Evolutionary conservation across 2,113 vertebrate genomes (phyloP), one percentile per base, ranked within the genome.

Genomic region (Gymnocephalus cernua): DNA sequence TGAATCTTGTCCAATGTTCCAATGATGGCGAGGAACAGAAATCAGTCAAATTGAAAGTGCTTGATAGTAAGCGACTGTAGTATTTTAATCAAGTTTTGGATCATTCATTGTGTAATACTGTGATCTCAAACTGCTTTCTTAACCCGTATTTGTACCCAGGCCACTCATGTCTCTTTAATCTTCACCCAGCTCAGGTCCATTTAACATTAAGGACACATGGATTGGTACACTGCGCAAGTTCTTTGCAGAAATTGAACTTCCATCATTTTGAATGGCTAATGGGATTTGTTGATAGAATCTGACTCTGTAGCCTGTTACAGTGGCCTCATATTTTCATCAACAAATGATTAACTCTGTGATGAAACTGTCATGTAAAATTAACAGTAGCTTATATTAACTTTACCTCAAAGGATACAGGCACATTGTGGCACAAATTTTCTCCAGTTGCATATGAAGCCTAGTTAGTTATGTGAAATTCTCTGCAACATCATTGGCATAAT

Each of bases 1-100:
- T 93, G 88, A 89, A 63, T 73, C 50, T 45, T 27, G 65, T 84
- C 85, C 89, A 91, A n/a, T 5, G 56, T 83, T 79, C 79, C 79
- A 74, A 74, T 84, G 84, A 80, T 68, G 15, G 59, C 0, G 64
- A 85, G 82, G 73, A 82, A 80, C 71, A 85, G 85, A 79, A 80
- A 79, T 87, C 77, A 80, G 57, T 87, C 85, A 74, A 85, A 85
- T 7, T 78, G 67, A 86, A 90, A 86, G 74, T 65, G 61, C 74
- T 67, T 77, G 67, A 86, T 80, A 41, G 57, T 77, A 74, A 85
- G 74, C 56, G 62, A 80, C 51, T 44, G 67, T 59, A 57, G 84
- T 87, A 71, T 73, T 87, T 79, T 44, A 77, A 83, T 79, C 41
- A 57, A 6, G 68, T 29, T 56, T 8, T 41, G 35, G 57, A 82